phyloP scores from a whole-genome alignment of 2,797 vertebrate genomes.

The Loris lydekkerianus region DNA sequence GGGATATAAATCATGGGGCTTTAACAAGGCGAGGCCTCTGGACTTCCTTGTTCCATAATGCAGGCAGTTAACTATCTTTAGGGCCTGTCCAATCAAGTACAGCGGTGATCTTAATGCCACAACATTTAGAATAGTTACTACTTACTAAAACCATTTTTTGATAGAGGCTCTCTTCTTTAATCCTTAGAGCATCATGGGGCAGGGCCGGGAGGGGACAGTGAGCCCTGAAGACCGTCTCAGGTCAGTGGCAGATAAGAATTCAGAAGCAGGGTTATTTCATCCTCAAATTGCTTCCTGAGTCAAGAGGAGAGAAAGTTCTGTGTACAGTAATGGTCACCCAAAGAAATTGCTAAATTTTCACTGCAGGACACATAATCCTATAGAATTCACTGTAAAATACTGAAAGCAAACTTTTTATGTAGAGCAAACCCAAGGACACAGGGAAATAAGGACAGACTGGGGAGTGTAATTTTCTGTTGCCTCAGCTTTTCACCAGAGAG shows the following conservation, averaged over 20 bases:
- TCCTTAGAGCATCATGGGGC: background rate
- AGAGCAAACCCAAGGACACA: too few relatives aligned
- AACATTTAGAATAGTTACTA: background rate
- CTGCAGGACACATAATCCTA: background rate
- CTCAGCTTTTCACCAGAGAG: background rate
- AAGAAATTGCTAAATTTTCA: background rate
- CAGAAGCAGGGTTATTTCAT: background rate
- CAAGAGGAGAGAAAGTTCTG: background rate
- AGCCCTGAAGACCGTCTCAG: background rate
- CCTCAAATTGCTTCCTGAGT: background rate
- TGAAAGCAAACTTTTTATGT: background rate
- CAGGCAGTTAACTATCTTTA: background rate
- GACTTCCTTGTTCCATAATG: fast-evolving
- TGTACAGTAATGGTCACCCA: background rate
- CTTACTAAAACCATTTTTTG: background rate
- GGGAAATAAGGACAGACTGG: background rate
- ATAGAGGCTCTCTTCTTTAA: background rate
- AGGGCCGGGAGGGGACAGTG: background rate
- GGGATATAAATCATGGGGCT: background rate
- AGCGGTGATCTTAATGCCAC: background rate
- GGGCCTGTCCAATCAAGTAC: background rate
- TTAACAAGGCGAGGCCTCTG: background rate
- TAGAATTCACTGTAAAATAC: background rate
- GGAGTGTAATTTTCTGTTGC: background rate
- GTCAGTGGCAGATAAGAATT: background rate